These are phyloP conservation scores for Nasonia longicornis DNA, from an alignment of 1,140 invertebrate genomes.

Conservation along the genomic window DNA sequence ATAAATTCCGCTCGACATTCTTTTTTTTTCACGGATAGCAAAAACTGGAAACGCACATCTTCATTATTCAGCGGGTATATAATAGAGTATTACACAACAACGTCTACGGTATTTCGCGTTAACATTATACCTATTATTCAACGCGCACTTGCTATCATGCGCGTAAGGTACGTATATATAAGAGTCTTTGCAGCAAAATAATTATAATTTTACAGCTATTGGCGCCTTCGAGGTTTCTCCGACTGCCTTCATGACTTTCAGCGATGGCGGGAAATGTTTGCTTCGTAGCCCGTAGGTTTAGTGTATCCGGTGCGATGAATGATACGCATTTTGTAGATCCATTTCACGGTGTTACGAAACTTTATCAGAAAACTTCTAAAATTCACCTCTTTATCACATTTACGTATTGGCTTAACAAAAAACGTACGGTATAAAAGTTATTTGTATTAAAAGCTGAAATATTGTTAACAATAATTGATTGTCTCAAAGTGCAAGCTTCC, in stretches of 20 bases:
- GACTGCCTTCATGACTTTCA: slow-evolving; percentile 28
- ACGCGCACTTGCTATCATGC: not conserved
- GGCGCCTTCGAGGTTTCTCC: slow-evolving; percentile 33
- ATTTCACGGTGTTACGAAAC: not conserved
- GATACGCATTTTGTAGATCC: not conserved
- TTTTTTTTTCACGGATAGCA: not conserved
- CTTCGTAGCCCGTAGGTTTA: not conserved
- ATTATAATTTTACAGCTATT: not conserved
- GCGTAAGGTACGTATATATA: not conserved
- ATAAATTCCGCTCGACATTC: slow-evolving; percentile 13
- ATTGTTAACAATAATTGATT: slow-evolving; percentile 1
- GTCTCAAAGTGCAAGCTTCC: not conserved
- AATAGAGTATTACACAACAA: not conserved
- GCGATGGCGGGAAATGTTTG: not conserved
- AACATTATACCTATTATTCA: not conserved
- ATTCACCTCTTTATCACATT: not conserved
- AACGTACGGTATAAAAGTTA: not conserved
- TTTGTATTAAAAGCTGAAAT: not conserved
- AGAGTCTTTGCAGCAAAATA: not conserved
- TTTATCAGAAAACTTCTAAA: slow-evolving; percentile 4
- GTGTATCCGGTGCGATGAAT: not conserved
- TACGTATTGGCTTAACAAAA: not conserved
- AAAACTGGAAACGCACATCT: not conserved
- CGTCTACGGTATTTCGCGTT: not conserved
- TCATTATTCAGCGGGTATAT: not conserved